Evolutionary conservation across 1,140 invertebrate species (phyloP), one percentile per base, ranked within the genome.

Genomic region (Drosophila willistoni): DNA sequence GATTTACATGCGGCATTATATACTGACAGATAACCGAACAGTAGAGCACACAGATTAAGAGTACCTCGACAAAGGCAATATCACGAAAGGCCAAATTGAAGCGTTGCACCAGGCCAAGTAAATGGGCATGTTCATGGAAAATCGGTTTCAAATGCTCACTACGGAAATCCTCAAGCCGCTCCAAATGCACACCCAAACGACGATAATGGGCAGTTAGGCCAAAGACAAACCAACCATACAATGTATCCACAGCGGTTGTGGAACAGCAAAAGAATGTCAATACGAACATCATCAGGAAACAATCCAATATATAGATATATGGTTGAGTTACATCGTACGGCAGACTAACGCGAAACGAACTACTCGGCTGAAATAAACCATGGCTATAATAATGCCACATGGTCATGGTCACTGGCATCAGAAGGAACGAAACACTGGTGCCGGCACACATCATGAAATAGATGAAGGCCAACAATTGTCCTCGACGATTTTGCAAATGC

Each of bases 181-280:
- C 29, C 55, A 82, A 64, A n/a, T 68, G 60, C 19, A 41, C 7
- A 2, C 47, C 56, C 4, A 81, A 54, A 1, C 79, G 64, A 12
- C 79, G 79, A 68, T 79, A 82, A 33, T 83, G 79, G 7, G 74
- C 65, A n/a, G 75, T 82, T 22, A 82, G 9, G 5, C 74, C 75
- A 13, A 83, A 44, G 25, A 77, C 80, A 36, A 73, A 83, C 79
- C 80, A 82, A 0, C 74, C 79, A 10, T 82, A 82, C 22, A 82
- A 29, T 7, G 79, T 82, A 34, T 82, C 79, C 61, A 82, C 79
- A 1, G 41, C 79, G 0, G 79, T 82, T 33, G 79, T 82, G 19
- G 79, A 82, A 71, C 79, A 82, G 75, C 79, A 82, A n/a, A 82
- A 82, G 64, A 82, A 82, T 13, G 64, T 65, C 5, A 82, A 42